Evolutionary conservation across 2,113 vertebrate species (phyloP), one percentile per base, ranked within the genome.

Genomic region (Drymodes brunneopygia): DNA sequence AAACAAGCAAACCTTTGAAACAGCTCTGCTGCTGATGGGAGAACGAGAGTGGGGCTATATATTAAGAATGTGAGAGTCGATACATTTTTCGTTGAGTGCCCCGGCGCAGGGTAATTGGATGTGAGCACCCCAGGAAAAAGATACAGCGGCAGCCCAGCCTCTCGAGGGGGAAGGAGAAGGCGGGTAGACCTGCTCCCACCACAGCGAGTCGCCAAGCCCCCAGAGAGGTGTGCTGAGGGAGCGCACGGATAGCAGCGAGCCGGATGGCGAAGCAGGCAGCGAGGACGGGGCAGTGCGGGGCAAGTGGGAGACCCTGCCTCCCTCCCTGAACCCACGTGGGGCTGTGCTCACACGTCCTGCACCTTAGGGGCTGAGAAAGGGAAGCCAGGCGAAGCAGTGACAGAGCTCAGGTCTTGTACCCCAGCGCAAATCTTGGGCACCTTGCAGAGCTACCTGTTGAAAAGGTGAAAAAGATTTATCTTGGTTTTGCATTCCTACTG

Each of bases 261-360:
- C 17, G 23, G 25, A 13, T 14, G 1, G 51, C 4, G 58, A 21
- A 10, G 27, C 23, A 24, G 15, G 31, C 1, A 2, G 20, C 0
- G 2, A 13, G 29, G 9, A 51, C 4, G 0, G 54, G 3, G 33
- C 35, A 6, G 7, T 3, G 38, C 4, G 2, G 15, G 33, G 33
- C 19, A 25, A 16, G 29, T 5, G 45, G 20, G 15, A 62, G 24
- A 28, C 12, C 12, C 11, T 33, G 21, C 25, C 28, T 36, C 7
- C 12, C 31, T 13, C 12, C 23, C 14, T 2, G 6, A 12, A 11
- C 19, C 16, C 23, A 0, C 0, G 1, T 1, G 6, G 3, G 53
- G 7, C 24, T 35, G 33, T 13, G 14, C 11, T 24, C 7, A 6
- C 11, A 5, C 3, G 0, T 16, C 10, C 54, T 10, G 14, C 2